These are phyloP conservation scores for Crossocerus cetratus DNA, from an alignment of 2,888 invertebrate genomes.

Conservation along the genomic window DNA sequence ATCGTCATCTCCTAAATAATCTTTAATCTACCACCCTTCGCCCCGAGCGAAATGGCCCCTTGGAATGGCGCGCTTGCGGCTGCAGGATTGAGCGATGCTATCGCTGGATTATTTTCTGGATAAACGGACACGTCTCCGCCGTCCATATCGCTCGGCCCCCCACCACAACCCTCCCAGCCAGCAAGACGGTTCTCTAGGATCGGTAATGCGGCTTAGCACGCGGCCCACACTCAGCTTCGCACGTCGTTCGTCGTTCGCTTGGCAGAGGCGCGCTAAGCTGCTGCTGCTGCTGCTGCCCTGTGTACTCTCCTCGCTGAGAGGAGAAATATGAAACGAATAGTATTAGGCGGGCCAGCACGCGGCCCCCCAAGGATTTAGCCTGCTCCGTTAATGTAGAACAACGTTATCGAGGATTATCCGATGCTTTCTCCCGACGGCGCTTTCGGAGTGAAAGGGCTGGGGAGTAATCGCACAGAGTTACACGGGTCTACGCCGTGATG, in stretches of 20 bases:
- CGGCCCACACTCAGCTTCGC: slow-evolving; percentile 55
- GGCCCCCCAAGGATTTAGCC: slow-evolving; percentile 7
- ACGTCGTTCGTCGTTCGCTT: slow-evolving; percentile 19
- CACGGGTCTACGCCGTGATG: background rate
- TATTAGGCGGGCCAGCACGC: background rate
- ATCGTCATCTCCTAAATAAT: slow-evolving; percentile 75
- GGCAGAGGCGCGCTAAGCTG: background rate
- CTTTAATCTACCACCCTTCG: slow-evolving; percentile 66
- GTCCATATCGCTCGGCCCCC: slow-evolving; percentile 27
- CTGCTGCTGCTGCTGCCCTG: too few relatives aligned
- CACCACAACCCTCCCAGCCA: background rate
- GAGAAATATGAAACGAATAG: slow-evolving; percentile 62
- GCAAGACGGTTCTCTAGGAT: slow-evolving; percentile 18
- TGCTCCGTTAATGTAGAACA: slow-evolving; percentile 26
- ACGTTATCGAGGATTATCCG: slow-evolving; percentile 41
- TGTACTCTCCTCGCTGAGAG: background rate
- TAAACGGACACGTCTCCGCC: slow-evolving; percentile 71
- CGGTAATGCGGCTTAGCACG: slow-evolving; percentile 65
- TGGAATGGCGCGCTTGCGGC: slow-evolving; percentile 40
- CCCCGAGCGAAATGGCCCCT: slow-evolving; percentile 19
- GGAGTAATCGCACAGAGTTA: background rate
- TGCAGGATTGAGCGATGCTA: slow-evolving; percentile 44
- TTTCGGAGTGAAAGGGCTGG: background rate
- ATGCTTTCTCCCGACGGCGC: background rate
- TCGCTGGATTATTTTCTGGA: slow-evolving; percentile 74